Conservation (phyloP, 2,888 invertebrate species). For the Philhelius pedissequus region DNA sequence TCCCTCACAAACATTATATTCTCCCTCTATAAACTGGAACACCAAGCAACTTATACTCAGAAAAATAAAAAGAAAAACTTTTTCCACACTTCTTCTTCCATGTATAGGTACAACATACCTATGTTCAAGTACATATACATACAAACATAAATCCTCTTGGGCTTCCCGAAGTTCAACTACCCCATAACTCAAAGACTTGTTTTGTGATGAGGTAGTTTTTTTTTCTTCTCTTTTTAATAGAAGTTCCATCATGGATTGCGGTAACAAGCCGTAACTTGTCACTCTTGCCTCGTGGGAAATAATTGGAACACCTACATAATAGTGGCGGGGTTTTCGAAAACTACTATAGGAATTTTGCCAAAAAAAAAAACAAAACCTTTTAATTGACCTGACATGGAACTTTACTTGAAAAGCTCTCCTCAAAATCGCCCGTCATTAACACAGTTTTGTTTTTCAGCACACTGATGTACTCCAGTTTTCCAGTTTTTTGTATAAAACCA, state of each 20-base stretch:
- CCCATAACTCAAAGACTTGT: slow-evolving; percentile 39
- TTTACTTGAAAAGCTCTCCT: not conserved
- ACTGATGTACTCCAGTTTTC: not conserved
- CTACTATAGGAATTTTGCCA: not conserved
- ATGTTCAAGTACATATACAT: no score
- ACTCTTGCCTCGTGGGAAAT: slow-evolving; percentile 20
- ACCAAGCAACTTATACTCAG: slow-evolving; percentile 12
- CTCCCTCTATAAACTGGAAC: slow-evolving; percentile 43
- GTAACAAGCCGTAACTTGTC: slow-evolving; percentile 7
- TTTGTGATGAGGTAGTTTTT: slow-evolving; percentile 13
- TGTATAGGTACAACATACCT: no score
- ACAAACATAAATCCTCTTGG: slow-evolving; percentile 24
- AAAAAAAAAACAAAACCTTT: no score
- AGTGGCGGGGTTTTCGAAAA: not conserved
- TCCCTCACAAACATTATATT: not conserved
- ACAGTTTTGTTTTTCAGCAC: slow-evolving; percentile 16
- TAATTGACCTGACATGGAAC: slow-evolving; percentile 28
- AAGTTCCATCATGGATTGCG: not conserved
- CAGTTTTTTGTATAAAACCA: not conserved
- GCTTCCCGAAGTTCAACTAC: slow-evolving; percentile 55
- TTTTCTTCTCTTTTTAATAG: not conserved
- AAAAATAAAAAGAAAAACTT: not conserved
- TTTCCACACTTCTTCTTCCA: not conserved
- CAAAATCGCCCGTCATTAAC: slow-evolving; percentile 41
- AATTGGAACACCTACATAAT: slow-evolving; percentile 42